Percentiles rank a stretch among this genome's conserved stretches.
Conservation (phyloP, 2,113 vertebrate species). For the Ptilorrhoa leucosticta region DNA sequence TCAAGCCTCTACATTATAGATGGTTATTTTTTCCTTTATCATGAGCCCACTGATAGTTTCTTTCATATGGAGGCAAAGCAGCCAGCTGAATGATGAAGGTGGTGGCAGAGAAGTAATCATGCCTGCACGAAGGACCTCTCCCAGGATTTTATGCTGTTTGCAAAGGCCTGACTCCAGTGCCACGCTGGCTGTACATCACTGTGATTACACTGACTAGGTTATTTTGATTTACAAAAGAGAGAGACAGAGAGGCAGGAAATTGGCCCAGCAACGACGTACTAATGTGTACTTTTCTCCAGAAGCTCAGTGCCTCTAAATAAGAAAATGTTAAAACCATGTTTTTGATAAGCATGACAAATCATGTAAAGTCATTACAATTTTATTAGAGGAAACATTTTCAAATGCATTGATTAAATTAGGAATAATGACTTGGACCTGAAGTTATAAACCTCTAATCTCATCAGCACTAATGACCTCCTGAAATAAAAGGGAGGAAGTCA, state of each 20-base stretch:
- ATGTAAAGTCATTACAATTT: constrained; percentile 2
- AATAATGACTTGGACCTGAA: constrained; percentile 6
- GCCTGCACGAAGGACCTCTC: background rate
- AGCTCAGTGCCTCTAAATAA: background rate
- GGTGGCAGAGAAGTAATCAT: background rate
- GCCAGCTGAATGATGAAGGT: background rate
- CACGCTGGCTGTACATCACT: background rate
- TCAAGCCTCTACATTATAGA: background rate
- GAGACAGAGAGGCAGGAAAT: background rate
- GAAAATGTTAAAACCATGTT: constrained; percentile 32
- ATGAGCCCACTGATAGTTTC: background rate
- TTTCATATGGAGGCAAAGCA: background rate
- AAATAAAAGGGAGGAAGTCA: constrained; percentile 22
- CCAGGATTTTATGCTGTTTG: background rate
- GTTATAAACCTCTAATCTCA: constrained; percentile 49
- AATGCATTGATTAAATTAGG: constrained; percentile 48
- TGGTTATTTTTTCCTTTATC: constrained; percentile 13
- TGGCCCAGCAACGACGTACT: background rate
- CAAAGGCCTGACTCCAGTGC: background rate
- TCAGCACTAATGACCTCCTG: constrained; percentile 40
- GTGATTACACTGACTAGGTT: background rate
- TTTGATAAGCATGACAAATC: constrained; percentile 45
- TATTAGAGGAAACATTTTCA: constrained; percentile 48
- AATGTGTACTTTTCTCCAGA: background rate
- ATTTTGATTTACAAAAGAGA: background rate